Conservation (phyloP, 2,888 invertebrate genomes). For the Carabus problematicus region DNA sequence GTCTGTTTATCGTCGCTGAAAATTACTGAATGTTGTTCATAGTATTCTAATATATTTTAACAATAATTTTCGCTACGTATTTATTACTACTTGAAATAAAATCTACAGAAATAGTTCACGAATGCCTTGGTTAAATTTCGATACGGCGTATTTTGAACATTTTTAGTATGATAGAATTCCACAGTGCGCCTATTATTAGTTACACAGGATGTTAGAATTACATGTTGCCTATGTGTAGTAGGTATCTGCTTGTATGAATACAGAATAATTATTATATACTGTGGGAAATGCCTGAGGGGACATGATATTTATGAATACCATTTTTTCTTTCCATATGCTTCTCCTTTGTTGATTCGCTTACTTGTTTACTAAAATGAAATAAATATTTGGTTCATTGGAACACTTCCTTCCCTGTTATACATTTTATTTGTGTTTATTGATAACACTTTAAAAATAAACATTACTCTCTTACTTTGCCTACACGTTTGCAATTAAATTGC, state of each 20-base stretch:
- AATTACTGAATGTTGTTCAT: neutral
- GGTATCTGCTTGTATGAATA: slow-evolving; percentile 38
- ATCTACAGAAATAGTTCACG: neutral
- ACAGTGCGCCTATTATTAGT: slow-evolving; percentile 39
- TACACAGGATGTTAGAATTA: slow-evolving; percentile 42
- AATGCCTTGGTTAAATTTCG: slow-evolving; percentile 11
- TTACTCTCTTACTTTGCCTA: too few relatives aligned
- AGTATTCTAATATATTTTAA: slow-evolving; percentile 3
- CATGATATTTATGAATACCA: slow-evolving; percentile 28
- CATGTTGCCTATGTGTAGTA: slow-evolving; percentile 36
- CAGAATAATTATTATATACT: slow-evolving; percentile 38
- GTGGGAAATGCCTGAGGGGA: slow-evolving; percentile 39
- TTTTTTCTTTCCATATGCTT: slow-evolving; percentile 36
- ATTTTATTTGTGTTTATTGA: too few relatives aligned
- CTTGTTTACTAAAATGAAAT: too few relatives aligned
- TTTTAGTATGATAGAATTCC: slow-evolving; percentile 29
- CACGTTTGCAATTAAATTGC: too few relatives aligned
- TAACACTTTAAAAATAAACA: too few relatives aligned
- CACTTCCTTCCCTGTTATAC: too few relatives aligned
- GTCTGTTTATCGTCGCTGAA: too few relatives aligned
- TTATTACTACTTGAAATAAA: neutral
- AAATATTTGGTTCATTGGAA: too few relatives aligned
- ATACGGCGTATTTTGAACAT: slow-evolving; percentile 20
- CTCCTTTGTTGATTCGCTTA: slow-evolving; percentile 18
- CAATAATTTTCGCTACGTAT: neutral